A percentile compares a stretch with the other conserved stretches of the same genome.
These are phyloP conservation scores for Alauda arvensis DNA, from an alignment of 2,797 vertebrate species.

Conservation along the genomic window DNA sequence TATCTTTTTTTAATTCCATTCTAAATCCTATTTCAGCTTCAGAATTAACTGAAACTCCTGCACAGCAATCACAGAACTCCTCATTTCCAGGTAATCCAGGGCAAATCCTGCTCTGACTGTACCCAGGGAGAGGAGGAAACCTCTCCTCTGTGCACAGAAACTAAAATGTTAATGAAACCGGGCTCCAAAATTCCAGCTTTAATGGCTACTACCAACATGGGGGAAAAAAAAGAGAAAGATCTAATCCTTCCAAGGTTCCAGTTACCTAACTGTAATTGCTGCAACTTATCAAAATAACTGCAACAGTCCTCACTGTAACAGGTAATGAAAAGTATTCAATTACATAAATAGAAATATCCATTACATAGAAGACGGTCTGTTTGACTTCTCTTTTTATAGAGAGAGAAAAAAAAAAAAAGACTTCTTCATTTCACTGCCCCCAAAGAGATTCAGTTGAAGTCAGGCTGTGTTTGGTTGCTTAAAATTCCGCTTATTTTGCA, in stretches of 20 bases:
- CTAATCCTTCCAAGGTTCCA: not conserved
- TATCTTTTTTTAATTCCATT: not conserved
- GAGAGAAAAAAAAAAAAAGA: not conserved
- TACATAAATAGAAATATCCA: not conserved
- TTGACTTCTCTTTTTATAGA: not conserved
- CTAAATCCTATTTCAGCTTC: not conserved
- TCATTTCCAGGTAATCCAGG: not conserved
- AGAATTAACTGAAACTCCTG: not conserved
- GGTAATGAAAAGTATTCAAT: not conserved
- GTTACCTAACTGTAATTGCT: not conserved
- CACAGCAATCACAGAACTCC: not conserved
- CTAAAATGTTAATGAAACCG: not conserved
- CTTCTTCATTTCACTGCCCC: not conserved
- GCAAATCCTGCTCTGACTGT: not conserved
- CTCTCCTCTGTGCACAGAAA: not conserved
- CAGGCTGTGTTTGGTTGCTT: not conserved
- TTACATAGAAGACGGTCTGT: not conserved
- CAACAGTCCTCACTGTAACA: not conserved
- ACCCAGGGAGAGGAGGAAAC: not conserved
- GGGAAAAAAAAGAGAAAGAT: not conserved
- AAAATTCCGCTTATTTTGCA: not conserved
- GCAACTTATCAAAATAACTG: not conserved
- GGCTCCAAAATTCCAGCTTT: not conserved
- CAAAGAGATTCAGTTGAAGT: not conserved
- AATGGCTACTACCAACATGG: not conserved